A percentile compares a stretch with the other conserved stretches of the same genome.
phyloP scores from a whole-genome alignment of 2,113 vertebrate species.

The Herpetotheres cachinnans region DNA sequence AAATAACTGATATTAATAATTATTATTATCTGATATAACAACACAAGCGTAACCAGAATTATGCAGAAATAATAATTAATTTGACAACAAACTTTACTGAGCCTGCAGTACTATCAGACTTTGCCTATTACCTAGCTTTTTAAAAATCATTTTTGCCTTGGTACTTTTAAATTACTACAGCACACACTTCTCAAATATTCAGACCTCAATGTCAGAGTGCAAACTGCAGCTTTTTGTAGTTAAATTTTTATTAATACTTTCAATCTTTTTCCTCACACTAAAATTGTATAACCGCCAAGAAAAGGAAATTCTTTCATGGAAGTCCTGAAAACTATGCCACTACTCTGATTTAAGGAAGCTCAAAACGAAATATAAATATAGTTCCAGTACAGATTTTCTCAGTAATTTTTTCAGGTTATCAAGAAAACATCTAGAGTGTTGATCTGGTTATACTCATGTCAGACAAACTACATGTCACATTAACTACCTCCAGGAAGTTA shows the following conservation, averaged over 20 bases:
- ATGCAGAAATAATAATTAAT: background rate
- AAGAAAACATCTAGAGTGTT: constrained; percentile 90
- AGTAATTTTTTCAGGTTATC: constrained; percentile 89
- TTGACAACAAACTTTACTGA: background rate
- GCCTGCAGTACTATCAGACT: background rate
- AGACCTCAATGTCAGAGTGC: background rate
- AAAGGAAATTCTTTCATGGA: constrained; percentile 54
- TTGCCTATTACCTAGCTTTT: background rate
- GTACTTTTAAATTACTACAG: background rate
- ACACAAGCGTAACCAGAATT: background rate
- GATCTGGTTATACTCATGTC: constrained; percentile 94
- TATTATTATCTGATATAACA: background rate
- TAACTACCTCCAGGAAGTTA: constrained; percentile 95
- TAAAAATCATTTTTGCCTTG: background rate
- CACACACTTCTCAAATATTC: background rate
- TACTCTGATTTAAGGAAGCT: constrained; percentile 62
- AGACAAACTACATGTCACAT: constrained; percentile 94
- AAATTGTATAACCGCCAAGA: constrained; percentile 17
- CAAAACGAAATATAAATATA: constrained; percentile 71
- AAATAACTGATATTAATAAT: background rate
- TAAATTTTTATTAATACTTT: constrained; percentile 11
- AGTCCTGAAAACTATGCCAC: constrained; percentile 38
- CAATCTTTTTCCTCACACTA: constrained; percentile 48
- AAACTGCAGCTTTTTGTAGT: background rate
- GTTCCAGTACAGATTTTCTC: constrained; percentile 72